Conservation (phyloP, 2,888 invertebrate genomes). For the Leptinotarsa tumamoca region DNA sequence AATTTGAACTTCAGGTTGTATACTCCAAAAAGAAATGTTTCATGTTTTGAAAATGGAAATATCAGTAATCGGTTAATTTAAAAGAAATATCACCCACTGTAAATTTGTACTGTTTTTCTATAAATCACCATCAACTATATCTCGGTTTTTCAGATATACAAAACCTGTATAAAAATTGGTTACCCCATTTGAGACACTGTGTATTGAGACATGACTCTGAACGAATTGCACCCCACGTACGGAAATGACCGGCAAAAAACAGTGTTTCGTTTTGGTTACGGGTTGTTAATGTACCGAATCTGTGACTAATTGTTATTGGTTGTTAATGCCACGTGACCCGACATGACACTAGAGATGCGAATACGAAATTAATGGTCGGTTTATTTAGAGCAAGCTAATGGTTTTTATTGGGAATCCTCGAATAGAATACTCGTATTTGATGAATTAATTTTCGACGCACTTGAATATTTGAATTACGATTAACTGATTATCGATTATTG, state of each 20-base stretch:
- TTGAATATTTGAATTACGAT: neutral
- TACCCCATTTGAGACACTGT: constrained; percentile 22
- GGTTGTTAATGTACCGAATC: constrained; percentile 65
- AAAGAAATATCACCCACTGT: too few relatives aligned
- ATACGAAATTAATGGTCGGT: constrained; percentile 56
- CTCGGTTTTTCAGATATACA: neutral
- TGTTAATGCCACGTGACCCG: constrained; percentile 65
- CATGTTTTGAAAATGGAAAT: too few relatives aligned
- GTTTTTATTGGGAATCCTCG: constrained; percentile 8
- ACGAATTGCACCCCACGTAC: constrained; percentile 39
- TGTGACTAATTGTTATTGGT: constrained; percentile 67
- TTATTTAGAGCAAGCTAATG: constrained; percentile 28
- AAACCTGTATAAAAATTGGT: neutral
- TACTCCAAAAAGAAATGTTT: too few relatives aligned
- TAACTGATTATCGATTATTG: neutral
- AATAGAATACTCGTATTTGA: neutral
- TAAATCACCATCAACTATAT: neutral
- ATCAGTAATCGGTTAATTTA: too few relatives aligned
- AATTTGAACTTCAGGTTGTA: too few relatives aligned
- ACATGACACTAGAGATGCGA: constrained; percentile 55
- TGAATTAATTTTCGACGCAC: neutral
- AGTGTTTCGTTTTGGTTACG: constrained; percentile 60
- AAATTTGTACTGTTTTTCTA: too few relatives aligned
- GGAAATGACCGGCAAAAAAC: constrained; percentile 59
- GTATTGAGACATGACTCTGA: constrained; percentile 18